Percentiles rank a stretch among this genome's conserved stretches.
phyloP scores from a whole-genome alignment of 37 sponge, comb jelly and placozoan species.

The Lycopodina hypogea region DNA sequence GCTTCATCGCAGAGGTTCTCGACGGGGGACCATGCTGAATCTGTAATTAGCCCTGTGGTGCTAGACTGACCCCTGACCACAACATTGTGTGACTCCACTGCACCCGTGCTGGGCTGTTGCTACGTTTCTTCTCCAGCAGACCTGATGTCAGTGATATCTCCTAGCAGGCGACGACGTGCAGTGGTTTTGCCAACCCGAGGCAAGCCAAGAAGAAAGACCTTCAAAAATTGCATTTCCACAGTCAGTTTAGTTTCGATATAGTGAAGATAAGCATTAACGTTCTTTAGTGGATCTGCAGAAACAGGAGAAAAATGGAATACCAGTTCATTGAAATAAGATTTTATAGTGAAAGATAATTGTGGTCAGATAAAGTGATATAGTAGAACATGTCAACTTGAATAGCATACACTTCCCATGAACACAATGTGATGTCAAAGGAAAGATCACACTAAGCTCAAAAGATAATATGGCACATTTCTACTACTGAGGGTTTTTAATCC shows the following conservation, averaged over 20 bases:
- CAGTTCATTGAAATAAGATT: neutral
- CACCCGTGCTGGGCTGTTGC: neutral
- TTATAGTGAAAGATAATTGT: too few relatives aligned
- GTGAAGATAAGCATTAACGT: neutral
- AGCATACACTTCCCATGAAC: too few relatives aligned
- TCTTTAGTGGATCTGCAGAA: neutral
- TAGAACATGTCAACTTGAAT: too few relatives aligned
- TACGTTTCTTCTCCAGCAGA: neutral
- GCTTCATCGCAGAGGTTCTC: neutral
- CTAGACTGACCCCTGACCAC: neutral
- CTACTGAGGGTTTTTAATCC: too few relatives aligned
- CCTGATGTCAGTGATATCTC: neutral
- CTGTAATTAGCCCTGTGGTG: neutral
- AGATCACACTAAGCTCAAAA: too few relatives aligned
- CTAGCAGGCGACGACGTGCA: neutral
- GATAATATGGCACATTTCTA: too few relatives aligned
- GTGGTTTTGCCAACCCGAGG: slow-evolving; percentile 1
- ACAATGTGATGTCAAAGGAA: too few relatives aligned
- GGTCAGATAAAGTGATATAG: too few relatives aligned
- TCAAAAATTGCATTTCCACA: neutral
- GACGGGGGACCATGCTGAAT: neutral
- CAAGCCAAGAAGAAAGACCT: neutral
- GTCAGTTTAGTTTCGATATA: neutral
- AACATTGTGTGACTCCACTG: neutral
- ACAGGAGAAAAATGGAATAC: neutral